phyloP scores from a whole-genome alignment of 2,113 vertebrate genomes.

The Bujurquina vittata region DNA sequence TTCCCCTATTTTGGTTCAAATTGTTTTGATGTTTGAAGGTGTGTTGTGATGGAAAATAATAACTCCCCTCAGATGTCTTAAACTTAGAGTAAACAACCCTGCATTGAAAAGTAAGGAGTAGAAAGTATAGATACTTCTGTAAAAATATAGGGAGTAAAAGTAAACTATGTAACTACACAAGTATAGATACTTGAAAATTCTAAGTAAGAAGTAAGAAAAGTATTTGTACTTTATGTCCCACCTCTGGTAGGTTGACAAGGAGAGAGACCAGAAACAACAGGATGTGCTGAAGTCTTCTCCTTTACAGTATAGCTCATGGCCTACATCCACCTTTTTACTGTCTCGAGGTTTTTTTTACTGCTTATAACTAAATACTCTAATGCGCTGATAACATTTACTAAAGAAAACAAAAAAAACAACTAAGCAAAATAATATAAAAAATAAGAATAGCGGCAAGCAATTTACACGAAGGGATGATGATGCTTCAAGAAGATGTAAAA shows the following conservation, averaged over 20 bases:
- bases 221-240: too few relatives aligned
- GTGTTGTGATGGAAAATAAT: neutral
- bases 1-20: too few relatives aligned
- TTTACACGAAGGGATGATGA: neutral
- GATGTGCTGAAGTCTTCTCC: slow-evolving; percentile 6
- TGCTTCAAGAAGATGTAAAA: slow-evolving; percentile 11
- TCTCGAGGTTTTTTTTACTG: neutral
- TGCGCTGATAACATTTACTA: neutral
- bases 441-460: neutral
- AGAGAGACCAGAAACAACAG: slow-evolving; percentile 5
- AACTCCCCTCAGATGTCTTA: neutral
- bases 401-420: neutral
- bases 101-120: neutral
- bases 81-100: neutral
- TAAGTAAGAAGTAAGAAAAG: neutral
- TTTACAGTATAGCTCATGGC: neutral
- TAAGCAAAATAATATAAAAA: neutral
- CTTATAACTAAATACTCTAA: neutral
- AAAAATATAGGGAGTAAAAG: neutral
- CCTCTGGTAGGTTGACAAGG: too few relatives aligned
- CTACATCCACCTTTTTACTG: neutral
- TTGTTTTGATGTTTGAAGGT: neutral
- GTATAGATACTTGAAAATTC: neutral
- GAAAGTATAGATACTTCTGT: neutral
- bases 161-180: neutral